A percentile compares a stretch with the other conserved stretches of the same genome.
phyloP scores from a whole-genome alignment of 23 tunicate genomes.

The Styela clava region DNA sequence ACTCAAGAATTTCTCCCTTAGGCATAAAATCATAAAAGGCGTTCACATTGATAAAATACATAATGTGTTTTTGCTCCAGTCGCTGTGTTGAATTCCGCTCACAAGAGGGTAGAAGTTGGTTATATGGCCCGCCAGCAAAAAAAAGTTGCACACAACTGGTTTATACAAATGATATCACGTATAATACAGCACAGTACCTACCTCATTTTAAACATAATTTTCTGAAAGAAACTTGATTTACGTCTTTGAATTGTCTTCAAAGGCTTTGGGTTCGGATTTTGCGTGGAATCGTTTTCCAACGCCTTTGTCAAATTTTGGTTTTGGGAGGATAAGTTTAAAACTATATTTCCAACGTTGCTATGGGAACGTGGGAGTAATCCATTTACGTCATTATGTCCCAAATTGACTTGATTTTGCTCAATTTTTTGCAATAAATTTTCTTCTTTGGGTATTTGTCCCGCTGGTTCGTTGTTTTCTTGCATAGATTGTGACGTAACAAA shows the following conservation, averaged over 20 bases:
- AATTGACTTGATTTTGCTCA: neutral
- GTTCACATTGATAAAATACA: too few species aligned
- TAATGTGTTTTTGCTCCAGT: too few species aligned
- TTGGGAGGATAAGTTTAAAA: neutral
- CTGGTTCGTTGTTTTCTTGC: neutral
- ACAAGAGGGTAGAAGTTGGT: too few species aligned
- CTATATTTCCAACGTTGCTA: neutral
- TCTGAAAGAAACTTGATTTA: slow-evolving; percentile 21
- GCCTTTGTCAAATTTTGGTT: neutral
- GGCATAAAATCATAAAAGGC: too few species aligned
- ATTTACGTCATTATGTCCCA: neutral
- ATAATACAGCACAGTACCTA: neutral
- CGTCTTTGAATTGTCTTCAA: neutral
- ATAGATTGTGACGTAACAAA: neutral
- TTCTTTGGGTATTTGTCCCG: neutral
- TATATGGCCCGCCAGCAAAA: too few species aligned
- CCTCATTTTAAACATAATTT: slow-evolving; percentile 11
- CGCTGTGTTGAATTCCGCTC: too few species aligned
- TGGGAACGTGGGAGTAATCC: neutral
- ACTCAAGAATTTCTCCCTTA: too few species aligned
- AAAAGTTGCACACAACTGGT: too few species aligned
- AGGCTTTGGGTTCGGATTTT: neutral
- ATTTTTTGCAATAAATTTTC: neutral
- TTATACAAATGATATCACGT: neutral
- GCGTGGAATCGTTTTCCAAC: neutral